Evolutionary conservation across 1,140 invertebrate genomes (phyloP).

Genomic region (Penaeus chinensis): DNA sequence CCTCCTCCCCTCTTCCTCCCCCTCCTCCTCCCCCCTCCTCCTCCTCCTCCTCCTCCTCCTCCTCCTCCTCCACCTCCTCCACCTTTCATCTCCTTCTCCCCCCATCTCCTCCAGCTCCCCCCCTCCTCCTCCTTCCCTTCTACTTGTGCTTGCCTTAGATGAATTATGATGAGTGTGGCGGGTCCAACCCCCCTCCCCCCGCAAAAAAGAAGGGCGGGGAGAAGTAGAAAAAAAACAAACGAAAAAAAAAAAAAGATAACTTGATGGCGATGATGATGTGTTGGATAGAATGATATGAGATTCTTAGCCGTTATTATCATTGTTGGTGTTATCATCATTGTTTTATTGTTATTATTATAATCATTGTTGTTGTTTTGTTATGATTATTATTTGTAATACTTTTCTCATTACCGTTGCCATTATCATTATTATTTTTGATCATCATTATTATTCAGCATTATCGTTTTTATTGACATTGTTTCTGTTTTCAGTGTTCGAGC

Average conservation of each 20-base stretch:
- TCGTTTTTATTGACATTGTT: neutral
- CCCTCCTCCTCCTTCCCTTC: neutral
- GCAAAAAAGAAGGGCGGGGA: too few species aligned
- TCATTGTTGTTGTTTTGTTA: neutral
- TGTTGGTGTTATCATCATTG: neutral
- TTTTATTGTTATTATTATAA: conserved; percentile 10
- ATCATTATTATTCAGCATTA: conserved; percentile 3
- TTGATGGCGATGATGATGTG: too few species aligned
- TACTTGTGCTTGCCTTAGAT: neutral
- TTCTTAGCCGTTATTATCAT: neutral
- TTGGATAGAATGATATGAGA: too few species aligned
- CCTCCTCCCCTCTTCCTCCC: neutral
- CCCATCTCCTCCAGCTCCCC: neutral
- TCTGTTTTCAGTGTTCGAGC: neutral
- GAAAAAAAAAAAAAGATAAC: too few species aligned
- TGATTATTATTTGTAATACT: neutral
- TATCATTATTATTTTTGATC: neutral
- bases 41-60: neutral
- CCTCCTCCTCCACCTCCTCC: neutral
- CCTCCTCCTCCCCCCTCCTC: neutral
- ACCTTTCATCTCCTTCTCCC: too few species aligned
- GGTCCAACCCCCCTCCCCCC: too few species aligned
- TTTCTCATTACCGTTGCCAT: neutral
- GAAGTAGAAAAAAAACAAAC: too few species aligned
- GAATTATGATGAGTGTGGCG: too few species aligned